Evolutionary conservation across 2,888 invertebrate species (phyloP).

Genomic region (Malthinus seriepunctatus): DNA sequence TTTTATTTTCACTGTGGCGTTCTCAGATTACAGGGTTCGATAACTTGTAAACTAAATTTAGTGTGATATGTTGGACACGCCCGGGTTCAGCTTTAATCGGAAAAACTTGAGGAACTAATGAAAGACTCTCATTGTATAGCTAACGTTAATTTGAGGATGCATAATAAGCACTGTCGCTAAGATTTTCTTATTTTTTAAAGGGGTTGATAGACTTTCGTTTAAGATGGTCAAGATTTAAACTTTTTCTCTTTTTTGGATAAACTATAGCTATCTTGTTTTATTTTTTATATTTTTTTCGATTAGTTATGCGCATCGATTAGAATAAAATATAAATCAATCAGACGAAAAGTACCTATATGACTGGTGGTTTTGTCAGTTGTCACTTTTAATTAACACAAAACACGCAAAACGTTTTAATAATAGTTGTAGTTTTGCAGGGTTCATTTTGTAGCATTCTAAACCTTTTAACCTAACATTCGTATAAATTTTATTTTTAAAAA

Average conservation of each 20-base stretch:
- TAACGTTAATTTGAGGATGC: no score
- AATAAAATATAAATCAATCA: no score
- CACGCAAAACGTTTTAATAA: no score
- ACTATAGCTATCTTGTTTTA: neutral
- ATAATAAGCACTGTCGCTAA: no score
- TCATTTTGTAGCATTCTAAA: no score
- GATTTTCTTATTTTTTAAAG: no score
- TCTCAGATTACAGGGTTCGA: slow-evolving; percentile 49
- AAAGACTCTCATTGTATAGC: slow-evolving; percentile 20
- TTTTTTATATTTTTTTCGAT: neutral
- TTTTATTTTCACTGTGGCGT: slow-evolving; percentile 37
- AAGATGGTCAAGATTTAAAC: slow-evolving; percentile 13
- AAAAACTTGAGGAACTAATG: slow-evolving; percentile 26
- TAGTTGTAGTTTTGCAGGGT: no score
- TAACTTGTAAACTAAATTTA: slow-evolving; percentile 47
- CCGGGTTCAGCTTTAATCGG: slow-evolving; percentile 45
- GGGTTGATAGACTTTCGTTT: slow-evolving; percentile 10
- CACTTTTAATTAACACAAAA: neutral
- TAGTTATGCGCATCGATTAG: neutral
- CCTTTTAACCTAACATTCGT: no score
- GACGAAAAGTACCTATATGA: no score
- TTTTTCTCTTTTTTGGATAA: no score
- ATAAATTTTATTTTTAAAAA: no score
- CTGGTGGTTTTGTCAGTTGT: neutral
- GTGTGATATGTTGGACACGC: slow-evolving; percentile 49